These are phyloP conservation scores for Ctenosaura bakeri DNA, from an alignment of 2,797 vertebrate species.

Conservation along the genomic window DNA sequence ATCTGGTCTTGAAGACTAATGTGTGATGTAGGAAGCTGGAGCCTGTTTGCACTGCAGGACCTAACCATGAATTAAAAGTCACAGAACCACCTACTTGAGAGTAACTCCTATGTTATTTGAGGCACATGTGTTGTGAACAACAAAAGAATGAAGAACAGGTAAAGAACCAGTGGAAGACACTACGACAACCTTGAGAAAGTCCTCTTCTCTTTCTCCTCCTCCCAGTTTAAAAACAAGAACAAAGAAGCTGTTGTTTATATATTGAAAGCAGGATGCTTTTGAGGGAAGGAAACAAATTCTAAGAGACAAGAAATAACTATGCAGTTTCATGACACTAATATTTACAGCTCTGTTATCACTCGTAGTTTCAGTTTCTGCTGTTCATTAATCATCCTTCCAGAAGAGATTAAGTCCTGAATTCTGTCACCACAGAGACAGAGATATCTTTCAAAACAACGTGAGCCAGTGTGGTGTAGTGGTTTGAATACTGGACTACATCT, in stretches of 20 bases:
- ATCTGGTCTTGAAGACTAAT: neutral
- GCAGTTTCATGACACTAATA: neutral
- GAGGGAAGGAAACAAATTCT: neutral
- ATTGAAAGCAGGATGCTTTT: neutral
- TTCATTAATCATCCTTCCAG: neutral
- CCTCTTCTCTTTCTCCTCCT: neutral
- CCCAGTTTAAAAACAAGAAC: neutral
- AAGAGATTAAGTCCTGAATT: neutral
- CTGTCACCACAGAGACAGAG: neutral
- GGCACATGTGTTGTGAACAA: neutral
- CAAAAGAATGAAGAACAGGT: neutral
- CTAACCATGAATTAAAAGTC: neutral
- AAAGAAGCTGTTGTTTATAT: neutral
- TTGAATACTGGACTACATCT: too few species aligned
- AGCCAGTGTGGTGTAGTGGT: too few species aligned
- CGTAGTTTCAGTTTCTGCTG: neutral
- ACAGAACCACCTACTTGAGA: neutral
- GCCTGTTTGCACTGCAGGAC: neutral
- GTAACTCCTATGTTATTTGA: too few species aligned
- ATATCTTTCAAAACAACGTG: neutral
- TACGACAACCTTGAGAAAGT: neutral
- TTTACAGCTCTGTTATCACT: neutral
- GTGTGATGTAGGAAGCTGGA: neutral
- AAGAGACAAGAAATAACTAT: neutral
- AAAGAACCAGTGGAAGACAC: neutral